Conservation (phyloP, 1,140 invertebrate genomes). For the Temnothorax nylanderi region DNA sequence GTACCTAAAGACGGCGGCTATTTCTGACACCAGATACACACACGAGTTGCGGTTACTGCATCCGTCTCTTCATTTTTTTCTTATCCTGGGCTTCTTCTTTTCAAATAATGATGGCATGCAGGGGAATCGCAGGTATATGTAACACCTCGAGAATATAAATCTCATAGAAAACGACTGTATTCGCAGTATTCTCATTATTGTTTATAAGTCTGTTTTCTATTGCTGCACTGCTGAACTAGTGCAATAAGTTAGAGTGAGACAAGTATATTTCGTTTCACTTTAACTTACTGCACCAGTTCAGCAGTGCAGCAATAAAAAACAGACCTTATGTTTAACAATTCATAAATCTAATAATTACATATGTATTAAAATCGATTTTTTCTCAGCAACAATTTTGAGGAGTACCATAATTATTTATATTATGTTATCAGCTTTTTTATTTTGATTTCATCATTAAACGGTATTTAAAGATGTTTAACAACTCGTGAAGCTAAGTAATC, state of each 20-base stretch:
- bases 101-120: background rate
- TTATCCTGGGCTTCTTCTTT: slow-evolving; percentile 2
- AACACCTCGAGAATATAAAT: slow-evolving; percentile 6
- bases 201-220: too few relatives aligned
- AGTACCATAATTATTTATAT: too few relatives aligned
- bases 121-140: background rate
- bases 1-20: slow-evolving; percentile 43
- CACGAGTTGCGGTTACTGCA: slow-evolving; percentile 25
- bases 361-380: too few relatives aligned
- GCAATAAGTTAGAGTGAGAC: too few relatives aligned
- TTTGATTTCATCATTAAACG: background rate
- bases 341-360: too few relatives aligned
- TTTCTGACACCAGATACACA: slow-evolving; percentile 44
- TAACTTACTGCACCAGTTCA: too few relatives aligned
- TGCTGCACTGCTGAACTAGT: too few relatives aligned
- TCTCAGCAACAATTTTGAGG: too few relatives aligned
- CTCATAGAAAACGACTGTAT: background rate
- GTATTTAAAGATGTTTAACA: background rate
- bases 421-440: too few relatives aligned
- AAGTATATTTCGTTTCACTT: too few relatives aligned
- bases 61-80: slow-evolving; percentile 34
- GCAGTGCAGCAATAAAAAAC: too few relatives aligned
- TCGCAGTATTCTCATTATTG: background rate
- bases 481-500: background rate
- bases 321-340: too few relatives aligned